Evolutionary conservation across 64 coral and sea anemone genomes (phyloP).

Genomic region (Pocillopora damicornis): DNA sequence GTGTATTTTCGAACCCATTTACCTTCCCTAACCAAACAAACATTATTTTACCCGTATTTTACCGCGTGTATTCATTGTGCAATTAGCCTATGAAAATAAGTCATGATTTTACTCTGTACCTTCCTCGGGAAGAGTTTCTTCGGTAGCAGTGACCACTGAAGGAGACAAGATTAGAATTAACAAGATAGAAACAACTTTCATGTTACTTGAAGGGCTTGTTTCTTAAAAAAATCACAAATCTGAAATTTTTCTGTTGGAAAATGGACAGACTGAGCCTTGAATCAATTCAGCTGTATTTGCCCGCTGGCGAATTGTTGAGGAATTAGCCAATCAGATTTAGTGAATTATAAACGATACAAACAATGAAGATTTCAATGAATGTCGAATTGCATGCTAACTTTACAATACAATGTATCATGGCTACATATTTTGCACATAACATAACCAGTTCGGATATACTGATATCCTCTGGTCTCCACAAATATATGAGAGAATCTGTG

Average conservation of each 20-base stretch:
- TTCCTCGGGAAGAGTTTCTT: neutral
- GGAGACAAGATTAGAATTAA: neutral
- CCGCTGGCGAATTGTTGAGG: neutral
- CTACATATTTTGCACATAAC: neutral
- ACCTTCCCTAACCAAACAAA: conserved; percentile 1
- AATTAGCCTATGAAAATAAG: neutral
- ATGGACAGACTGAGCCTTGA: neutral
- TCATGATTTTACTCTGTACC: neutral
- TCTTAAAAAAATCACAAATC: neutral
- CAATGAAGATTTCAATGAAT: neutral
- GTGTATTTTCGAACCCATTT: neutral
- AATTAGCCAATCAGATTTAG: conserved; percentile 6
- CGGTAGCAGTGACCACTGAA: neutral
- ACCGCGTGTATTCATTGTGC: neutral
- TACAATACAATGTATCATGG: neutral
- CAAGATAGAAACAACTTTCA: neutral
- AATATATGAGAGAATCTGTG: too few species aligned
- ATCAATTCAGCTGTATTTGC: conserved; percentile 12
- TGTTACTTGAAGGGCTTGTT: neutral
- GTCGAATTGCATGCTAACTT: neutral
- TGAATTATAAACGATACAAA: neutral
- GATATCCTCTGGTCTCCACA: neutral
- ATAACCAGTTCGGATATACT: neutral
- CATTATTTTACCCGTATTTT: neutral
- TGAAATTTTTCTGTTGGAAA: neutral